Evolutionary conservation across 2,888 invertebrate species (phyloP), one percentile per base, ranked within the genome.

Genomic region (Polyploca ridens): DNA sequence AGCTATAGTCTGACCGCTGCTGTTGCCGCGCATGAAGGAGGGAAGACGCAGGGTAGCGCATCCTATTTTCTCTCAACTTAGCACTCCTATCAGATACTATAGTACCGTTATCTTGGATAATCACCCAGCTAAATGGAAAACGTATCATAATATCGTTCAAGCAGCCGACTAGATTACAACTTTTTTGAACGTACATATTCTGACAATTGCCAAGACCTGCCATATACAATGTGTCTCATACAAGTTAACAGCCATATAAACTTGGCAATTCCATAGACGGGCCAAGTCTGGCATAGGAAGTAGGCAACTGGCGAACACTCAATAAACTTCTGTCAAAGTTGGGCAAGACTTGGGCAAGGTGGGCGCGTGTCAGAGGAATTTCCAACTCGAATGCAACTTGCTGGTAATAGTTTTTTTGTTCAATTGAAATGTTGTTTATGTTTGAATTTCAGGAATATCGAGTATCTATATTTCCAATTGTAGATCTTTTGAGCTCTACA

Each of bases 301-400:
- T 69, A 70, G 70, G 73, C 70, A 66, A 67, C 73, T 69, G 72
- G 74, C 72, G 71, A 74, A 70, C 70, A 69, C 73, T 76, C 77
- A 73, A 76, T 79, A 78, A 80, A 79, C 75, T 79, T 73, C 65
- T 69, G 71, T 66, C 72, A 66, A 75, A 75, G 71, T 73, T 64
- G 60, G 64, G 63, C 66, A 66, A 74, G 73, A 71, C 72, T 65
- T 64, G 41, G 69, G 60, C 60, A 41, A 62, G 64, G 73, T 74
- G 69, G 66, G 74, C 76, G 74, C 71, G 79, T 79, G 80, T 76
- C 78, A 76, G 72, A 76, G 77, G 75, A 76, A 78, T 77, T 74
- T 75, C 72, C 64, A 74, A 76, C 65, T 77, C 68, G 62, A 60
- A 64, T 64, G 44, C 33, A 35, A 58, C 33, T 38, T 11, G 5